Percentiles rank a stretch among this genome's conserved stretches.
Evolutionary conservation across 2,888 invertebrate genomes (phyloP).

Genomic region (Arctia plantaginis): DNA sequence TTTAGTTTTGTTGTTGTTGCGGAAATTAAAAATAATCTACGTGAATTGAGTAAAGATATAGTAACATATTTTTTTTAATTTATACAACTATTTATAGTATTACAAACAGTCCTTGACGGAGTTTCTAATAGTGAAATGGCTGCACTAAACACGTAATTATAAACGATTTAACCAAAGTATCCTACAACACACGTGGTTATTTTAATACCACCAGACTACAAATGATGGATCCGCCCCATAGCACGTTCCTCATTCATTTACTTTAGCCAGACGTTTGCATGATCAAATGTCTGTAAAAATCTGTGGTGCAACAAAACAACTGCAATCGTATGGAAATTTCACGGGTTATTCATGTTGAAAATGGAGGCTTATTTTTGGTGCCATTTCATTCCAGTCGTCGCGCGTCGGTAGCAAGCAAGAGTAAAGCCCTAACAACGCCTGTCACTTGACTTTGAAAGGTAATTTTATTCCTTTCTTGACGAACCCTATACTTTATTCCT

Average conservation of each 20-base stretch:
- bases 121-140: not conserved
- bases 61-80: not conserved
- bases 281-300: not conserved
- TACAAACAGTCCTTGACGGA: not conserved
- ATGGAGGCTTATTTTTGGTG: no score
- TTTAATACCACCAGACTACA: not conserved
- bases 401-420: no score
- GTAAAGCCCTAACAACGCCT: no score
- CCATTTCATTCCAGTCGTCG: no score
- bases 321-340: not conserved
- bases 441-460: no score
- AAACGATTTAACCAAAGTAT: not conserved
- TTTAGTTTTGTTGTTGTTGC: not conserved
- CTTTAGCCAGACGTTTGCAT: not conserved
- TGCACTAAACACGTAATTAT: not conserved
- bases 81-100: not conserved
- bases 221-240: not conserved
- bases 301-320: not conserved
- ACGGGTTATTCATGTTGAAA: not conserved
- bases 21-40: conserved; percentile 8
- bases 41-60: not conserved
- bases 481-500: no score
- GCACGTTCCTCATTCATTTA: not conserved
- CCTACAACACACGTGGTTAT: not conserved
- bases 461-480: no score